Evolutionary conservation across 2,797 vertebrate species (phyloP).

Genomic region (Melanotaenia maccullochi): DNA sequence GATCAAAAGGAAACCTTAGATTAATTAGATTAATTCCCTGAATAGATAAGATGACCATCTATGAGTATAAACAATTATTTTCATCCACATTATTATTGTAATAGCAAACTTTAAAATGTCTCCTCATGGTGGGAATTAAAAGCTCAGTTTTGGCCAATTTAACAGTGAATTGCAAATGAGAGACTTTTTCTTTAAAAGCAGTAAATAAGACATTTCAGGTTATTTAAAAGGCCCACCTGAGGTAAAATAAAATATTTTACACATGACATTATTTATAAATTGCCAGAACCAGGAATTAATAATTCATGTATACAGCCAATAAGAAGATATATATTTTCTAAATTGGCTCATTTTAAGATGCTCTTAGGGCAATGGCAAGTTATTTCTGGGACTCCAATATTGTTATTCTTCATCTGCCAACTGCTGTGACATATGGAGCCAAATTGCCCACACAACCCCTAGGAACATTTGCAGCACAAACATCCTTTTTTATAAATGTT

Average conservation of each 20-base stretch:
- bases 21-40: not conserved
- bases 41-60: not conserved
- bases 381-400: constrained; percentile 61
- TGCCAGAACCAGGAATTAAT: constrained; percentile 28
- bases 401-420: constrained; percentile 73
- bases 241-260: constrained; percentile 14
- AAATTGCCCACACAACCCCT: constrained; percentile 65
- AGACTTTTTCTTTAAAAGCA: constrained; percentile 5
- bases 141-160: not conserved
- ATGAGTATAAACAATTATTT: not conserved
- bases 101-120: not conserved
- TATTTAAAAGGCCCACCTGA: not conserved
- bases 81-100: not conserved
- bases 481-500: constrained; percentile 60
- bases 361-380: constrained; percentile 48
- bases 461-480: constrained; percentile 65
- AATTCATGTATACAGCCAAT: constrained; percentile 37
- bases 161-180: constrained; percentile 4
- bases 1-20: not conserved
- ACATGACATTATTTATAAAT: constrained; percentile 32
- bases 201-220: not conserved
- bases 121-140: not conserved
- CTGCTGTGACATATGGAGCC: constrained; percentile 77
- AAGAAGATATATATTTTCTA: constrained; percentile 59
- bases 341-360: constrained; percentile 52